A percentile compares a stretch with the other conserved stretches of the same genome.
phyloP scores from a whole-genome alignment of 2,113 vertebrate genomes.

The Pedionomus torquatus region DNA sequence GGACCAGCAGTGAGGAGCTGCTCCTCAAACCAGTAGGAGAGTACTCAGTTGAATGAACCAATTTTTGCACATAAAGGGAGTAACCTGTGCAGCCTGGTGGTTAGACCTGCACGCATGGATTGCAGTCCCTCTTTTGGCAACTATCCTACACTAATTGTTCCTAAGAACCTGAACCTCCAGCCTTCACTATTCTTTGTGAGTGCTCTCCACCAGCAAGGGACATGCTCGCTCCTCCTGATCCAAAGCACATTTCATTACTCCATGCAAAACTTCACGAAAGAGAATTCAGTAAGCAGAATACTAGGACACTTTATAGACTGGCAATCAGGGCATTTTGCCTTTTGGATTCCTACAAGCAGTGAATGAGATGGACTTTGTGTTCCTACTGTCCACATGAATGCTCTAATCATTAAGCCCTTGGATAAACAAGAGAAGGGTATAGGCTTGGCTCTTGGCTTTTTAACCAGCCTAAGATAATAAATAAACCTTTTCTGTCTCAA shows the following conservation, averaged over 20 bases:
- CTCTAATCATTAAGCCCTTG: neutral
- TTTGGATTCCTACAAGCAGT: neutral
- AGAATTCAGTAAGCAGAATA: neutral
- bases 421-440: neutral
- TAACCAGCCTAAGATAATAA: neutral
- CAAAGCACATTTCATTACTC: neutral
- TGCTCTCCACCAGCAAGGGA: neutral
- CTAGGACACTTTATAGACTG: neutral
- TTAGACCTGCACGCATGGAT: neutral
- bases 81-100: neutral
- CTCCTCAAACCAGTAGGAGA: neutral
- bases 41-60: neutral
- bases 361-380: neutral
- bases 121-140: neutral
- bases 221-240: neutral
- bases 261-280: neutral
- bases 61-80: neutral
- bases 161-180: neutral
- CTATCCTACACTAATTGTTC: neutral
- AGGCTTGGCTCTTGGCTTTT: neutral
- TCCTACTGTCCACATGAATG: neutral
- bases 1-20: neutral
- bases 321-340: neutral
- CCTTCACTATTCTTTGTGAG: neutral
- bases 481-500: neutral